Evolutionary conservation across 1,140 invertebrate species (phyloP), one percentile per base, ranked within the genome.

Genomic region (Sycobia sp.): DNA sequence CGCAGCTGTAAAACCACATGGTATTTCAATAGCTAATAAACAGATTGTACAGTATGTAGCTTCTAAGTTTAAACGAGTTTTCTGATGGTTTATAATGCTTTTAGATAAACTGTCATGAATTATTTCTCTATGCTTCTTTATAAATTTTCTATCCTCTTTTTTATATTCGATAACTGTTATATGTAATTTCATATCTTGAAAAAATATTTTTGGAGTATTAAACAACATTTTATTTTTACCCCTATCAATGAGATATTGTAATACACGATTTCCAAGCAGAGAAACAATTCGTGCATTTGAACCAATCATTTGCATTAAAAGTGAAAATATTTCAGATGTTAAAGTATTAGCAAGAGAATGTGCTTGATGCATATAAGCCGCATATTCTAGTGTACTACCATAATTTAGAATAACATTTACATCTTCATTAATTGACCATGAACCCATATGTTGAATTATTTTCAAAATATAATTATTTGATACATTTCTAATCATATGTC

Each of bases 1-100:
- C 0, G 85, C 83, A 13, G 85, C 84, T 1, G 83, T 85, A 58
- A 86, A 82, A 0, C 84, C 84, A 56, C 84, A 86, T 4, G 86
- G 86, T 23, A 87, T 78, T 72, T 87, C 86, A 3, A 85, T 66
- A 3, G 83, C 78, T 1, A 85, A 73, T n/a, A 84, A 68, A 22
- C 83, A 84, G 2, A 86, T 74, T 0, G 83, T 80, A 20, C 81
- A 81, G 65, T 84, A 87, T 0, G 79, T 75, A 13, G 76, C 76
- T 55, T 85, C 84, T 18, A 87, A 64, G 66, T 85, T 85, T 18
- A 80, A 71, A 38, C 76, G 74, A 7, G 72, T 79, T 0, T 70
- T 60, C 18, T 74, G 76, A 62, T 87, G 84, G 22, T 71, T 76
- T 13, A 80, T 62, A 0, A 85, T 61, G 13, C 84, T 81, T 16